Percentiles rank a stretch among this genome's conserved stretches.
These are phyloP conservation scores for Enteromius mattozi DNA, from an alignment of 2,797 vertebrate genomes.

Conservation along the genomic window DNA sequence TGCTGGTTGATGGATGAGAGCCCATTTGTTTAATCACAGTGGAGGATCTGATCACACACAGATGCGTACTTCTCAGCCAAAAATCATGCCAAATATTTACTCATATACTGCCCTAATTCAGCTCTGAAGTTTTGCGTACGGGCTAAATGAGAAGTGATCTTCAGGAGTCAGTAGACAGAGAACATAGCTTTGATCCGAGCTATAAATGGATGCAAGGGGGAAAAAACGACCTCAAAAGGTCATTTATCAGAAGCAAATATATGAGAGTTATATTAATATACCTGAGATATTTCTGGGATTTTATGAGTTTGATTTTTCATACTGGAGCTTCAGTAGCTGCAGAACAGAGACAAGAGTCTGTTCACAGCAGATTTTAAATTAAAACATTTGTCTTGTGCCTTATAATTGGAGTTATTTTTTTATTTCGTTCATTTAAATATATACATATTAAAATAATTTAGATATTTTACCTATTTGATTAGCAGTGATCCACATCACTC, in stretches of 20 bases:
- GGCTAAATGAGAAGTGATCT: background rate
- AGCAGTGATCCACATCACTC: background rate
- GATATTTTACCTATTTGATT: background rate
- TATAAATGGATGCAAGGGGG: slow-evolving; percentile 53
- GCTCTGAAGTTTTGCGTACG: background rate
- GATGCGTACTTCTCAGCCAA: slow-evolving; percentile 33
- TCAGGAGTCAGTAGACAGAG: slow-evolving; percentile 12
- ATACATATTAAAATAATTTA: background rate
- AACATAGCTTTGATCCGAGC: slow-evolving; percentile 28
- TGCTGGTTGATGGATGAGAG: slow-evolving; percentile 36
- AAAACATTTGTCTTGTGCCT: slow-evolving; percentile 23
- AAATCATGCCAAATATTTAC: slow-evolving; percentile 41
- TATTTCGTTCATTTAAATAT: background rate
- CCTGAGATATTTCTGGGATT: slow-evolving; percentile 46
- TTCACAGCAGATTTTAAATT: background rate
- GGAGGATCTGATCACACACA: slow-evolving; percentile 48
- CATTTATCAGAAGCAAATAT: slow-evolving; percentile 47
- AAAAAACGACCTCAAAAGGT: slow-evolving; percentile 43
- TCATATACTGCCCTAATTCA: slow-evolving; percentile 11
- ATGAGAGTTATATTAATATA: slow-evolving; percentile 54
- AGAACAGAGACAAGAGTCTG: background rate
- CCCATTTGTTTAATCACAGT: slow-evolving; percentile 55
- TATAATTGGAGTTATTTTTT: background rate
- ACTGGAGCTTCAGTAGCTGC: background rate
- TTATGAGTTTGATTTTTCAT: slow-evolving; percentile 44